Percentiles rank a stretch among this genome's conserved stretches.
phyloP scores from a whole-genome alignment of 2,797 vertebrate species.

The Galaxias olidus region DNA sequence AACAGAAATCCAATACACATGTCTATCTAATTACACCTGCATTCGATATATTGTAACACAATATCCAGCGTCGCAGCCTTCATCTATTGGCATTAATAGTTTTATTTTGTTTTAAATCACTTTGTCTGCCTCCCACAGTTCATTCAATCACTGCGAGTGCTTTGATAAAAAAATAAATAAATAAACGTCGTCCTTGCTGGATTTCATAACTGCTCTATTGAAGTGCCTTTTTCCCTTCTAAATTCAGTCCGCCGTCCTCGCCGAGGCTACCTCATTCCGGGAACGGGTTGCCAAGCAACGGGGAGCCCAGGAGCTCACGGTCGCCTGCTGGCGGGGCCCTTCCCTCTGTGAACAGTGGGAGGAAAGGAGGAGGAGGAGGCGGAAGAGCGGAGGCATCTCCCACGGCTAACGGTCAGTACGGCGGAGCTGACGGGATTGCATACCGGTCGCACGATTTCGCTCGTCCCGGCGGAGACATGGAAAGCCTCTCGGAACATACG shows the following conservation, averaged over 20 bases:
- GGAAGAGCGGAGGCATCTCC: slow-evolving; percentile 39
- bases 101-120: no score
- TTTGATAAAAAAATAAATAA: no score
- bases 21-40: no score
- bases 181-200: background rate
- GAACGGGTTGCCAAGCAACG: slow-evolving; percentile 75
- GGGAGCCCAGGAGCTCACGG: slow-evolving; percentile 55
- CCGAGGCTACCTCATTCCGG: slow-evolving; percentile 47
- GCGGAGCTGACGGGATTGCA: slow-evolving; percentile 30
- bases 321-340: slow-evolving; percentile 45
- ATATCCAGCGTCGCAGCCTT: no score
- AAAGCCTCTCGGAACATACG: slow-evolving; percentile 63
- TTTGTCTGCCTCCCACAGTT: no score
- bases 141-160: no score
- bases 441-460: slow-evolving; percentile 48
- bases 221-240: slow-evolving; percentile 33
- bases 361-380: slow-evolving; percentile 45
- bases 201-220: slow-evolving; percentile 8
- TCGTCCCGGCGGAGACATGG: slow-evolving; percentile 53
- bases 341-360: slow-evolving; percentile 42
- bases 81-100: no score
- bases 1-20: no score
- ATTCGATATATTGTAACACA: no score
- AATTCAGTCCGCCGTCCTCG: slow-evolving; percentile 43
- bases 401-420: slow-evolving; percentile 38